phyloP scores from a whole-genome alignment of 2,888 invertebrate species.

The Pyrochroa serraticornis region DNA sequence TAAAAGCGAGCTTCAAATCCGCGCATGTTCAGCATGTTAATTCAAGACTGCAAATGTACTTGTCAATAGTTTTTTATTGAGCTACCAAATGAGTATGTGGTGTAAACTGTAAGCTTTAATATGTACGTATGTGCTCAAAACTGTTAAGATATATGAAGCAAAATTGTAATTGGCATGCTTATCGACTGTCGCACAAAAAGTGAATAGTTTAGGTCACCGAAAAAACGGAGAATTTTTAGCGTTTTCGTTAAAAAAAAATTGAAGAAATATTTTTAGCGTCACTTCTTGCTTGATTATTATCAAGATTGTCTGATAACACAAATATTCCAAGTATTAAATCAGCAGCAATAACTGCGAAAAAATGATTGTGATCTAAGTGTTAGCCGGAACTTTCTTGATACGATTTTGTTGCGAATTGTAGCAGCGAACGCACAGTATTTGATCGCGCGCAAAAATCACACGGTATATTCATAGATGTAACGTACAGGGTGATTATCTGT shows the following conservation, averaged over 20 bases:
- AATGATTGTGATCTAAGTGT: no score
- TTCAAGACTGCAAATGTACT: slow-evolving; percentile 22
- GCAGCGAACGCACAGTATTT: neutral
- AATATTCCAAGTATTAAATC: no score
- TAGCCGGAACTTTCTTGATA: neutral
- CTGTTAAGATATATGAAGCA: slow-evolving; percentile 10
- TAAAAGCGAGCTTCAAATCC: slow-evolving; percentile 41
- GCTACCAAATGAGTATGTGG: slow-evolving; percentile 26
- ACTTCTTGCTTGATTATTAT: no score
- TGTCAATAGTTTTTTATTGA: slow-evolving; percentile 27
- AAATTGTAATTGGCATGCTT: slow-evolving; percentile 8
- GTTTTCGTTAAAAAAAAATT: no score
- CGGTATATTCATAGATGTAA: neutral
- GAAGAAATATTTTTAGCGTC: no score
- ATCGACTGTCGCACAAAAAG: neutral
- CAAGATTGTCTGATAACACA: no score
- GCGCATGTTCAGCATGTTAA: slow-evolving; percentile 44
- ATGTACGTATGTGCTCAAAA: slow-evolving; percentile 24
- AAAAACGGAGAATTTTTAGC: no score
- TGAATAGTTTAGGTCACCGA: no score
- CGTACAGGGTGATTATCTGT: neutral
- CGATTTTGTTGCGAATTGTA: neutral
- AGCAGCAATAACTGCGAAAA: no score
- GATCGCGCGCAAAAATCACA: neutral
- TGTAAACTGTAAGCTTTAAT: slow-evolving; percentile 26